These are phyloP conservation scores for Macropodus opercularis DNA, from an alignment of 2,797 vertebrate genomes.

Conservation along the genomic window DNA sequence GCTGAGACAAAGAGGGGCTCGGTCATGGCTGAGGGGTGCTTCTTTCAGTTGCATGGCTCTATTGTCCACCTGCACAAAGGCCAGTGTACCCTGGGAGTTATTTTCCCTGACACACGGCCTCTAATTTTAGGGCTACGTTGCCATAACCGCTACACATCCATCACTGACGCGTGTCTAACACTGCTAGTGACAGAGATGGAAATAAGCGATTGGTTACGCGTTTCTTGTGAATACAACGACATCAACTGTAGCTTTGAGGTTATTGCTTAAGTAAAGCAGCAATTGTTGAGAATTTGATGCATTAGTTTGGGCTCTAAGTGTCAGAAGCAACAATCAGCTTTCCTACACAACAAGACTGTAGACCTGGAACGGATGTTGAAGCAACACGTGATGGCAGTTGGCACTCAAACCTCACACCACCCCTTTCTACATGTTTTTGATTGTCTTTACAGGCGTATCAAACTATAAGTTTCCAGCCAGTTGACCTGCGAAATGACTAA, in stretches of 20 bases:
- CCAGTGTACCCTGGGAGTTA: slow-evolving; percentile 75
- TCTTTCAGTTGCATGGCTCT: slow-evolving; percentile 74
- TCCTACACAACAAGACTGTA: background rate
- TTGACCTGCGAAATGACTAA: slow-evolving; percentile 50
- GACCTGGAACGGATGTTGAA: background rate
- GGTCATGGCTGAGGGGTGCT: slow-evolving; percentile 71
- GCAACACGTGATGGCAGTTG: background rate
- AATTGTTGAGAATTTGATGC: background rate
- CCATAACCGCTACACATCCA: slow-evolving; percentile 59
- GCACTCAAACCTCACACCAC: background rate
- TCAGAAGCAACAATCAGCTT: background rate
- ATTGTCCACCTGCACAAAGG: slow-evolving; percentile 82
- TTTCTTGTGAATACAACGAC: slow-evolving; percentile 4
- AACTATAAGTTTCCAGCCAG: slow-evolving; percentile 21
- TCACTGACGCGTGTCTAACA: slow-evolving; percentile 39
- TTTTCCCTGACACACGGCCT: slow-evolving; percentile 73
- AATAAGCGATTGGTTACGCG: slow-evolving; percentile 22
- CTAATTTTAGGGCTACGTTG: slow-evolving; percentile 71
- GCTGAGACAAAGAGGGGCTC: slow-evolving; percentile 73
- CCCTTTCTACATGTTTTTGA: background rate
- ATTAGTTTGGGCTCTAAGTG: background rate
- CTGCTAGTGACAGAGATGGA: slow-evolving; percentile 26
- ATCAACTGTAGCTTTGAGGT: background rate
- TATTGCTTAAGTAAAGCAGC: background rate
- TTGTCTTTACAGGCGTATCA: background rate